Evolutionary conservation across 2,113 vertebrate genomes (phyloP).

Genomic region (Nesogale talazaci): DNA sequence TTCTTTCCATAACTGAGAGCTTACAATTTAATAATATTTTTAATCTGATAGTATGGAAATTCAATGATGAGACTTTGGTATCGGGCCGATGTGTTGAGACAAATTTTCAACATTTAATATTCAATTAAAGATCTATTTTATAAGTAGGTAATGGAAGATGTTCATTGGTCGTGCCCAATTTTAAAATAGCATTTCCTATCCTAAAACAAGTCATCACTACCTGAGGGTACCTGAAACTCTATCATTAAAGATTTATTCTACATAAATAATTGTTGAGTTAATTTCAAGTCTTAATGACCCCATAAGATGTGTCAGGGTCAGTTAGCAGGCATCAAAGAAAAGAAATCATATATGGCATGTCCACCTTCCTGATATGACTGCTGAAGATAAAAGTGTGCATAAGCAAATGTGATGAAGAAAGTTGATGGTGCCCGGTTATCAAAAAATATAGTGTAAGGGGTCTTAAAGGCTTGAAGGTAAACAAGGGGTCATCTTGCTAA

Average conservation of each 20-base stretch:
- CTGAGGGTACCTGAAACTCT: neutral
- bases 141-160: slow-evolving; percentile 4
- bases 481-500: no score
- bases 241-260: slow-evolving; percentile 53
- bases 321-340: no score
- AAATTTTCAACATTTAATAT: slow-evolving; percentile 35
- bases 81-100: neutral
- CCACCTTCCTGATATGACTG: no score
- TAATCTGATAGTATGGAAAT: neutral
- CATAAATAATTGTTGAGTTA: neutral
- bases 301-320: neutral
- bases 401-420: no score
- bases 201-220: slow-evolving; percentile 46
- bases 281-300: neutral
- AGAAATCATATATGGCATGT: no score
- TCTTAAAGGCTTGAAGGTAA: no score
- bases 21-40: slow-evolving; percentile 55
- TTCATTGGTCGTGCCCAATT: neutral
- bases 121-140: slow-evolving; percentile 45
- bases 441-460: no score
- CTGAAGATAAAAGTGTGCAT: no score
- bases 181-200: neutral
- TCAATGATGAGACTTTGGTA: neutral
- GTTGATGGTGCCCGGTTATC: no score
- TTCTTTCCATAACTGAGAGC: slow-evolving; percentile 55